Base-by-base conservation (phyloP, 1,140 invertebrate genomes). In the Pemphigus obesinymphae region DNA sequence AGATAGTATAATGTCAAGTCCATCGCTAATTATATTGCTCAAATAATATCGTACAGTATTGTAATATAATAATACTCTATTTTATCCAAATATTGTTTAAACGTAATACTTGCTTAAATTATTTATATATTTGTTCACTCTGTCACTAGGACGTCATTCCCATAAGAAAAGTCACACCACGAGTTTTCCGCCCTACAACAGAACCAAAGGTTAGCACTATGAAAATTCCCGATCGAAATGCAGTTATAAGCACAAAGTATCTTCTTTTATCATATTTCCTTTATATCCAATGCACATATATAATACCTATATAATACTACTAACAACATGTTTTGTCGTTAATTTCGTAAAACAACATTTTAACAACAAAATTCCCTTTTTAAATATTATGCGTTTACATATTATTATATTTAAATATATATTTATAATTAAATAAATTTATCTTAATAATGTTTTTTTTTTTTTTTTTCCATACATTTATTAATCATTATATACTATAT, bases 121-220 rank as follows among this genome's bases (percentile, higher is more conserved):
- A 70, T 70, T 50, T 73, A 20, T 76, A 37, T 55, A 76, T 80
- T 63, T 63, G 43, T 80, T 43, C 76, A 29, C 34, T 61, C 76
- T 80, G 34, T 80, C 76, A 80, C 23, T 80, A 80, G 76, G 76
- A 80, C 76, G 76, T 15, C 76, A 80, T 80, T 80, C 76, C 37
- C 76, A 80, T 80, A 80, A 80, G 76, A 80, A 80, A 80, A 78
- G 37, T 78, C 37, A 78, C 75, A 78, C 75, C 55, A 61, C 75
- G 37, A 80, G 76, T 43, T 80, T 80, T 80, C 76, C 55, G n/a
- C 76, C 76, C 26, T 76, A 76, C 73, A 80, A 63, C 76, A 80
- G 76, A 63, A 80, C 53, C 13, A 80, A 80, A 80, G 76, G 76
- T 80, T 80, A 80, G 76, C 76, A 63, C 76, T 40, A 63, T 61